A percentile compares a stretch with the other conserved stretches of the same genome.
phyloP scores from a whole-genome alignment of 2,888 invertebrate species.

The Troides aeacus region DNA sequence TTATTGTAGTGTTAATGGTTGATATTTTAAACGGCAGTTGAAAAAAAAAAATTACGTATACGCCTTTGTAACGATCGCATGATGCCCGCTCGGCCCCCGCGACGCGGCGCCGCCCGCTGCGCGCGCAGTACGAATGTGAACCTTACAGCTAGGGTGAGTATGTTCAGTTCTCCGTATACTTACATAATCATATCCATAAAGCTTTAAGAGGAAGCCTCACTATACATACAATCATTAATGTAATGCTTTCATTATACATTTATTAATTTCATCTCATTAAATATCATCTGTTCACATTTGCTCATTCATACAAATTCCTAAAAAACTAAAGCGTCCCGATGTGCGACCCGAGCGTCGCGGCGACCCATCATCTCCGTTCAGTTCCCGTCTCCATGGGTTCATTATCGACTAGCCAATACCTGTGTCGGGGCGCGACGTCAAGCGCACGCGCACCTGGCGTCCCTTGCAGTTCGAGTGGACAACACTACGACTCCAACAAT shows the following conservation, averaged over 20 bases:
- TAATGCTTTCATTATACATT: slow-evolving; percentile 55
- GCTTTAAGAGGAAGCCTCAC: slow-evolving; percentile 78
- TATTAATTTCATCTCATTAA: slow-evolving; percentile 44
- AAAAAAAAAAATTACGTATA: no score
- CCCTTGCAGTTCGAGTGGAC: no score
- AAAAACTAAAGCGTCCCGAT: slow-evolving; percentile 58
- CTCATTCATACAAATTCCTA: slow-evolving; percentile 71
- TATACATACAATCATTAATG: slow-evolving; percentile 68
- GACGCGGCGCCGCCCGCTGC: slow-evolving; percentile 37
- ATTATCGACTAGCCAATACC: slow-evolving; percentile 66
- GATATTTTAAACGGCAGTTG: no score
- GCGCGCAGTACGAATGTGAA: slow-evolving; percentile 57
- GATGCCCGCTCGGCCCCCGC: no score
- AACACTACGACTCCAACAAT: no score
- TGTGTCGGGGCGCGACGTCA: background rate
- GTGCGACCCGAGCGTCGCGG: background rate
- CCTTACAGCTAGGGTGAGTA: slow-evolving; percentile 68
- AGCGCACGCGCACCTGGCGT: background rate
- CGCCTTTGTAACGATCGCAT: no score
- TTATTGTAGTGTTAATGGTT: no score
- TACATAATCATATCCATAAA: slow-evolving; percentile 73
- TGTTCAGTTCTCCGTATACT: slow-evolving; percentile 75
- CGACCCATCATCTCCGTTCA: background rate
- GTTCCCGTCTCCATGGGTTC: slow-evolving; percentile 56
- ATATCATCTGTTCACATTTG: slow-evolving; percentile 69